These are phyloP conservation scores for Lampris megalopsis DNA, from an alignment of 2,113 vertebrate genomes.

Conservation along the genomic window DNA sequence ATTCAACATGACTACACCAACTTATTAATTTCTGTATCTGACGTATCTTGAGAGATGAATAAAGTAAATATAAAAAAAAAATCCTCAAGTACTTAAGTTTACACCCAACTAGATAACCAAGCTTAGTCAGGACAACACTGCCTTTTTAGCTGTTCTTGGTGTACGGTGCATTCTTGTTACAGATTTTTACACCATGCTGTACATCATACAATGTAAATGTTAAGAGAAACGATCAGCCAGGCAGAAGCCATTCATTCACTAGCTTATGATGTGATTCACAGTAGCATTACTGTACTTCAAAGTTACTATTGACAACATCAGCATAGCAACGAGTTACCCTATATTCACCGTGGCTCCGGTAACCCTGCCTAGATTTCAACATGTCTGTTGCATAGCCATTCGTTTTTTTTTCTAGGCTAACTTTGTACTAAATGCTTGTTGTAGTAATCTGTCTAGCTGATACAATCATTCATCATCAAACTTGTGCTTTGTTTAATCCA, in stretches of 20 bases:
- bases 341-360: slow-evolving; percentile 47
- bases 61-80: background rate
- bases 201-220: background rate
- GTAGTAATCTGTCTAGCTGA: background rate
- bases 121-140: slow-evolving; percentile 34
- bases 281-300: slow-evolving; percentile 23
- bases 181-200: background rate
- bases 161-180: background rate
- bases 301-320: slow-evolving; percentile 42
- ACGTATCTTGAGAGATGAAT: background rate
- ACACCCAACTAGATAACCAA: background rate
- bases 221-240: background rate
- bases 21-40: slow-evolving; percentile 1
- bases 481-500: slow-evolving; percentile 14
- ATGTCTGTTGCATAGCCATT: slow-evolving; percentile 27
- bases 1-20: background rate
- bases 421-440: background rate
- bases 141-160: slow-evolving; percentile 13
- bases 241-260: slow-evolving; percentile 4
- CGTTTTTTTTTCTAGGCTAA: background rate
- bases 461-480: background rate
- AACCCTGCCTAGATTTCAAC: slow-evolving; percentile 29
- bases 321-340: slow-evolving; percentile 15
- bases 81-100: slow-evolving; percentile 13
- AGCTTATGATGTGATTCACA: slow-evolving; percentile 38